These are phyloP conservation scores for Tenthredo livida DNA, from an alignment of 2,888 invertebrate species.

Conservation along the genomic window DNA sequence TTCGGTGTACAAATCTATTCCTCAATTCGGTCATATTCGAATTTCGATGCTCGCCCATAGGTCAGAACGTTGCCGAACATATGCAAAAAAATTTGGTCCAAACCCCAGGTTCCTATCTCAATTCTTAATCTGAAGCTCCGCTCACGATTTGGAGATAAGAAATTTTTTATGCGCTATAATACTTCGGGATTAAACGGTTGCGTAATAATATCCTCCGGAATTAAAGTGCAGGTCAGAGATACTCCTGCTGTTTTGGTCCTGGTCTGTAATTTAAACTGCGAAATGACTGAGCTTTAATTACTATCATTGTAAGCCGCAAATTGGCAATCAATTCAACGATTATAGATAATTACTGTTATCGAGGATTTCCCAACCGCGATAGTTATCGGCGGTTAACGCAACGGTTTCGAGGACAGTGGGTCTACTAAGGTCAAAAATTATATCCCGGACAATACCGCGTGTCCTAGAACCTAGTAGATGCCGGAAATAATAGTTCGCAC, in stretches of 20 bases:
- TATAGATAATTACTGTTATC: constrained; percentile 46
- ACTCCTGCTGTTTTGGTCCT: background rate
- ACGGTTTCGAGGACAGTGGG: background rate
- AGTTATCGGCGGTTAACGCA: constrained; percentile 29
- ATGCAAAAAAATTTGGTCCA: no score
- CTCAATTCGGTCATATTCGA: no score
- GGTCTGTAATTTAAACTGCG: constrained; percentile 21
- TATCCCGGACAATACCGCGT: background rate
- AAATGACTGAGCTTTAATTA: constrained; percentile 46
- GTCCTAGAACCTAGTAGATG: background rate
- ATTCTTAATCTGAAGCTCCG: no score
- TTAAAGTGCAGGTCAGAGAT: background rate
- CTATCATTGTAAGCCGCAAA: constrained; percentile 33
- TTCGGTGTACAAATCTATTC: no score
- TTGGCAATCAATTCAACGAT: constrained; percentile 50
- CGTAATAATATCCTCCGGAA: background rate
- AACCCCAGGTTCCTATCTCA: no score
- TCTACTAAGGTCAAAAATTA: background rate
- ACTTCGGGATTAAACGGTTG: background rate
- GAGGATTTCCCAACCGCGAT: constrained; percentile 19
- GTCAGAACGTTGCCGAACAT: no score
- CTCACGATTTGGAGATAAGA: no score
- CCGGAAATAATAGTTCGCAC: background rate
- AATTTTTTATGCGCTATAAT: no score
- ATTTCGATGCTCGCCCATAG: no score